Conservation (phyloP, 2,888 invertebrate genomes). For the Pandemis heparana region DNA sequence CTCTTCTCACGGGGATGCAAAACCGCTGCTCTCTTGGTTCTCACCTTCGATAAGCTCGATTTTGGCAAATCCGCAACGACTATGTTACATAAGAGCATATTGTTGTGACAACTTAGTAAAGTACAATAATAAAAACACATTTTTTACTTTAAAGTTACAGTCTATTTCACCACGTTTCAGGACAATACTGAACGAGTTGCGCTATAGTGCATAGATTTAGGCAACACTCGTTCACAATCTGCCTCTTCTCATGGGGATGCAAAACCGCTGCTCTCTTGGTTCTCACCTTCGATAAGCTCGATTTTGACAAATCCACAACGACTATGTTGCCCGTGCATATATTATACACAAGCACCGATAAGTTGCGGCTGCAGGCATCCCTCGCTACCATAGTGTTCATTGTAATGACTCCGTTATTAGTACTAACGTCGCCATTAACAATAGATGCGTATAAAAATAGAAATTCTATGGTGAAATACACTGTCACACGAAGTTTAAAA, state of each 20-base stretch:
- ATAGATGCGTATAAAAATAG: conserved; percentile 58
- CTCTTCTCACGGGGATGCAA: no score
- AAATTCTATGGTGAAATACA: conserved; percentile 59
- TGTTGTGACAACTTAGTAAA: no score
- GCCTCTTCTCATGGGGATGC: conserved; percentile 61
- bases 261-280: conserved; percentile 65
- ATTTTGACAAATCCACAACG: conserved; percentile 57
- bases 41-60: no score
- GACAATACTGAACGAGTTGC: conserved; percentile 73
- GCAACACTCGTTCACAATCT: conserved; percentile 72
- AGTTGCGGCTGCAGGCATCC: conserved; percentile 64
- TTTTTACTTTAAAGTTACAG: not conserved
- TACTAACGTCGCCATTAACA: conserved; percentile 54
- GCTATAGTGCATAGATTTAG: conserved; percentile 65
- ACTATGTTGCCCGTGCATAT: conserved; percentile 63
- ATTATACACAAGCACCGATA: conserved; percentile 61
- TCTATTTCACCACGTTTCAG: conserved; percentile 74
- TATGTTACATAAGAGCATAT: no score
- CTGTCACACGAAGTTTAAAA: conserved; percentile 52
- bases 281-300: conserved; percentile 57
- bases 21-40: no score
- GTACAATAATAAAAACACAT: not conserved
- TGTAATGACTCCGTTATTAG: conserved; percentile 58
- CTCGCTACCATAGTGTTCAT: conserved; percentile 57
- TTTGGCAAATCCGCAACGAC: no score